phyloP scores from a whole-genome alignment of 1,140 invertebrate genomes.

The Drosophila nasuta region DNA sequence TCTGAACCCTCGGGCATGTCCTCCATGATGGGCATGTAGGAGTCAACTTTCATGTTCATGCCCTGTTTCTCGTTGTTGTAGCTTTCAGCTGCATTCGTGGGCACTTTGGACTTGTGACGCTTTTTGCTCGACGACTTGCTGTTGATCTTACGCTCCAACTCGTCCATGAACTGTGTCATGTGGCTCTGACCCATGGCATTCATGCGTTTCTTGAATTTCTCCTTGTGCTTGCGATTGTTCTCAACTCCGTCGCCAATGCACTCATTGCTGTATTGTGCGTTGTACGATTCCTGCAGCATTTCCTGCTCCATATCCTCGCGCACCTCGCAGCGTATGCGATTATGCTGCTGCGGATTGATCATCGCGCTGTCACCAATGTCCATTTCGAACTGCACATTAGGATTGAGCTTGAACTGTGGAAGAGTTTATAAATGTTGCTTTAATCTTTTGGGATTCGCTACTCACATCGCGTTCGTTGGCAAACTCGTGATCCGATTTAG shows the following conservation, averaged over 20 bases:
- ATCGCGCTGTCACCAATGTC: constrained; percentile 70
- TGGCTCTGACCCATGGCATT: constrained; percentile 37
- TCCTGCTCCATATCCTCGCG: constrained; percentile 35
- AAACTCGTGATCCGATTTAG: constrained; percentile 83
- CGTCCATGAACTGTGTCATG: constrained; percentile 49
- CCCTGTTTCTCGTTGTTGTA: background rate
- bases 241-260: constrained; percentile 31
- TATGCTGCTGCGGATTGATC: constrained; percentile 40
- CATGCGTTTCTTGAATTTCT: constrained; percentile 32
- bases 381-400: constrained; percentile 65
- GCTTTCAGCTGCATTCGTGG: background rate
- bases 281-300: constrained; percentile 3
- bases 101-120: constrained; percentile 44
- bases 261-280: constrained; percentile 24
- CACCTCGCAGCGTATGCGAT: constrained; percentile 23
- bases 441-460: background rate
- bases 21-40: constrained; percentile 53
- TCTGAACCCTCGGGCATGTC: constrained; percentile 4
- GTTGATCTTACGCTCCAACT: constrained; percentile 51
- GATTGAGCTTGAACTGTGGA: constrained; percentile 62
- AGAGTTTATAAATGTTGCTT: background rate
- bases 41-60: constrained; percentile 30
- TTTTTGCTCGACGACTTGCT: constrained; percentile 47
- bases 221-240: constrained; percentile 9
- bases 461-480: constrained; percentile 75